Evolutionary conservation across 2,113 vertebrate species (phyloP), one percentile per base, ranked within the genome.

Genomic region (Romanogobio albipinnatus): DNA sequence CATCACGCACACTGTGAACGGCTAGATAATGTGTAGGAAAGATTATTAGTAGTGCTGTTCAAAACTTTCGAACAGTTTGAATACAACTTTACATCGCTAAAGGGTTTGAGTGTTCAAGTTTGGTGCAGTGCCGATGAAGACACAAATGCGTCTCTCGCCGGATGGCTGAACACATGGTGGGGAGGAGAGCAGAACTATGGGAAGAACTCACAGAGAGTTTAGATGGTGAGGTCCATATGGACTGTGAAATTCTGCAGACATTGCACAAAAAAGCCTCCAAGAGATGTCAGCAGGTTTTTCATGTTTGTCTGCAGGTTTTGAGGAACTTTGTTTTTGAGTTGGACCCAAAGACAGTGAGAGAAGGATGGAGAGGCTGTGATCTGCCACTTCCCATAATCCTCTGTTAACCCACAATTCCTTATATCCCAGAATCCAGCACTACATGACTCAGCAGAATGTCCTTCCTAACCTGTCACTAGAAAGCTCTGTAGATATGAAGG

Each of bases 191-290:
- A 68, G 45, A 81, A 51, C 79, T 81, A 64, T 80, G 79, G 26
- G 61, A 68, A 81, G 61, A 11, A 33, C 76, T 76, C 76, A 66
- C 68, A 6, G 74, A 86, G 45, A 71, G 47, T 83, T 77, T 84
- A 29, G 61, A 68, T 85, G 75, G 77, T 59, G 43, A 68, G 76
- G 43, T 53, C 68, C 87, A 86, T 84, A 86, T 88, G 84, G 87
- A 26, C 84, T 84, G 87, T 86, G 84, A 88, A 88, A 86, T 73
- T 43, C 75, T 85, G 45, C 73, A 85, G 73, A 51, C 64, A 47
- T 4, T 53, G 56, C 83, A 82, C 29, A 82, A 82, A 85, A 45
- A 81, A 26, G 24, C 70, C 66, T 33, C 58, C 6, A 17, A 58
- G 24, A 83, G 66, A 70, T 74, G 83, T 53, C 86, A 87, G 76